phyloP scores from a whole-genome alignment of 2,888 invertebrate species.

The Baccha elongata region DNA sequence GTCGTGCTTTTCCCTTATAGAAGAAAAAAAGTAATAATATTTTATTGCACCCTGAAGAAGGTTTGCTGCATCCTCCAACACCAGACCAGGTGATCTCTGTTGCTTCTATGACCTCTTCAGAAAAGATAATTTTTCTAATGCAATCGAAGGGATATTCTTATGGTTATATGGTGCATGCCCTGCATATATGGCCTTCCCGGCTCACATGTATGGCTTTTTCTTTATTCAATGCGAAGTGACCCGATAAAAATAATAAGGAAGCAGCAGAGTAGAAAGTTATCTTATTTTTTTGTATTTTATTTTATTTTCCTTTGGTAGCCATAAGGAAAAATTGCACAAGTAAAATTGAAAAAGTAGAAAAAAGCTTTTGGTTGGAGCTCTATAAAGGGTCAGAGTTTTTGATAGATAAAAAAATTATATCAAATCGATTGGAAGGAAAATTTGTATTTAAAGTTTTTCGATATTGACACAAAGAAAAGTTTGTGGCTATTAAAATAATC shows the following conservation, averaged over 20 bases:
- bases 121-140: slow-evolving; percentile 49
- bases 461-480: slow-evolving; percentile 33
- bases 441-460: slow-evolving; percentile 64
- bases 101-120: slow-evolving; percentile 25
- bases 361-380: slow-evolving; percentile 7
- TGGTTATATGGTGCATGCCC: slow-evolving; percentile 10
- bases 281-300: neutral
- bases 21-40: slow-evolving; percentile 50
- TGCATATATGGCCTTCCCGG: slow-evolving; percentile 2
- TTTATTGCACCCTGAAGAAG: slow-evolving; percentile 39
- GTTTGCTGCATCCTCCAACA: slow-evolving; percentile 25
- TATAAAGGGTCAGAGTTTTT: slow-evolving; percentile 22
- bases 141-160: slow-evolving; percentile 28
- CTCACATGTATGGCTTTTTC: slow-evolving; percentile 12
- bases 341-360: slow-evolving; percentile 58
- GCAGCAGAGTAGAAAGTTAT: slow-evolving; percentile 55
- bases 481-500: slow-evolving; percentile 11
- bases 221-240: slow-evolving; percentile 64
- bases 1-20: slow-evolving; percentile 25
- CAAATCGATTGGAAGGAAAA: no score
- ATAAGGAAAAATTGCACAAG: slow-evolving; percentile 32
- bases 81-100: slow-evolving; percentile 61
- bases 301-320: slow-evolving; percentile 6
- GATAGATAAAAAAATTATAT: no score
- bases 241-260: slow-evolving; percentile 67